phyloP scores from a whole-genome alignment of 2,113 vertebrate species.

The Rhagologus leucostigma region DNA sequence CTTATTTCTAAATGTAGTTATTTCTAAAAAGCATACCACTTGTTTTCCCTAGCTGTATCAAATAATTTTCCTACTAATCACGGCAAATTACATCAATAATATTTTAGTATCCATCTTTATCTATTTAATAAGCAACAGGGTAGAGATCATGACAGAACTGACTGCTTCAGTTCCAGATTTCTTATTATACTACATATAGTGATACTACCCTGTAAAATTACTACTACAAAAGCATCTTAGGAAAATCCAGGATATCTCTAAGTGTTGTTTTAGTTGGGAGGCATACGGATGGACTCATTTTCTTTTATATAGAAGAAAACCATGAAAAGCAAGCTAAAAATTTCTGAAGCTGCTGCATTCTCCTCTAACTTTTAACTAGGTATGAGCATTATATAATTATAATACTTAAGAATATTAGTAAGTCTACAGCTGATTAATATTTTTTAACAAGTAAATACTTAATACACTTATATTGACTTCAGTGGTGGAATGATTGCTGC shows the following conservation, averaged over 20 bases:
- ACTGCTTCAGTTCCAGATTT: not conserved
- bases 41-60: not conserved
- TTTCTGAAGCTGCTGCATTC: not conserved
- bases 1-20: not conserved
- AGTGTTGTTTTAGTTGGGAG: not conserved
- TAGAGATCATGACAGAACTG: not conserved
- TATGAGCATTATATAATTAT: not conserved
- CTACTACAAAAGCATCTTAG: not conserved
- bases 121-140: conserved; percentile 2
- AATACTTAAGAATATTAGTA: not conserved
- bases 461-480: not conserved
- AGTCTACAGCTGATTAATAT: not conserved
- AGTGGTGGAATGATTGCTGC: not conserved
- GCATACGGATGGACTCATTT: not conserved
- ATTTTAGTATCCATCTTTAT: conserved; percentile 4
- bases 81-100: not conserved
- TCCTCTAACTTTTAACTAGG: not conserved
- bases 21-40: not conserved
- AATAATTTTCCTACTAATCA: not conserved
- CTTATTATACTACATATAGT: not conserved
- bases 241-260: not conserved
- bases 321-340: not conserved
- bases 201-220: not conserved
- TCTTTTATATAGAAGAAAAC: not conserved
- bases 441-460: not conserved